Conservation (phyloP, 1,140 invertebrate species). For the Magallana ariakensis region DNA sequence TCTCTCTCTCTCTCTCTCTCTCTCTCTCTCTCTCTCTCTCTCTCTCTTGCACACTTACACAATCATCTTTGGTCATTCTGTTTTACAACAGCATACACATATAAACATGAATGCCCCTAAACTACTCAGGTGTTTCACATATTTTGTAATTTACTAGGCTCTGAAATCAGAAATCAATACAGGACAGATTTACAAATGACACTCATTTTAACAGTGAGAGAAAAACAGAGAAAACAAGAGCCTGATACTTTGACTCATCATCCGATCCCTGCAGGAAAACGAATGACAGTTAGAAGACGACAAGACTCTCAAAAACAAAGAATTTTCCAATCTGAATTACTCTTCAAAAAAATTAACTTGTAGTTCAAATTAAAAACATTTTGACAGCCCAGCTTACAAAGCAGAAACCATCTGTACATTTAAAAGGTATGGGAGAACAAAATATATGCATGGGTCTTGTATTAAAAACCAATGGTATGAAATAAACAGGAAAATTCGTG, state of each 20-base stretch:
- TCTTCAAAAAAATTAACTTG: too few relatives aligned
- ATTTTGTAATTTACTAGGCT: slow-evolving; percentile 20
- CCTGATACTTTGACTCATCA: neutral
- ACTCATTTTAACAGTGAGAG: neutral
- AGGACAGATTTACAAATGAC: slow-evolving; percentile 27
- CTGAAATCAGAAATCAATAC: slow-evolving; percentile 33
- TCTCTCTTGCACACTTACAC: neutral
- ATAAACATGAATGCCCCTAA: neutral
- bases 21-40: neutral
- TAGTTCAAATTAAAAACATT: too few relatives aligned
- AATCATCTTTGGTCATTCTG: neutral
- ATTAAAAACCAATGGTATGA: slow-evolving; percentile 25
- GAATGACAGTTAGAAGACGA: too few relatives aligned
- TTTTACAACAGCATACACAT: neutral
- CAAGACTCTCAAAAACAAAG: too few relatives aligned
- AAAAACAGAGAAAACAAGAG: neutral
- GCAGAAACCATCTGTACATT: neutral
- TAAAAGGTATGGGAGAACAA: slow-evolving; percentile 5
- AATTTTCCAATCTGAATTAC: too few relatives aligned
- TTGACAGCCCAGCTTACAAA: too few relatives aligned
- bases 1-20: too few relatives aligned
- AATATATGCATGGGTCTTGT: neutral
- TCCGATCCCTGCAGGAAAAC: neutral
- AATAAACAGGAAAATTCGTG: slow-evolving; percentile 36
- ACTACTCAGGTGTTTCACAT: slow-evolving; percentile 34